Percentiles rank a stretch among this genome's conserved stretches.
These are phyloP conservation scores for Oligia strigilis DNA, from an alignment of 2,888 invertebrate genomes.

Conservation along the genomic window DNA sequence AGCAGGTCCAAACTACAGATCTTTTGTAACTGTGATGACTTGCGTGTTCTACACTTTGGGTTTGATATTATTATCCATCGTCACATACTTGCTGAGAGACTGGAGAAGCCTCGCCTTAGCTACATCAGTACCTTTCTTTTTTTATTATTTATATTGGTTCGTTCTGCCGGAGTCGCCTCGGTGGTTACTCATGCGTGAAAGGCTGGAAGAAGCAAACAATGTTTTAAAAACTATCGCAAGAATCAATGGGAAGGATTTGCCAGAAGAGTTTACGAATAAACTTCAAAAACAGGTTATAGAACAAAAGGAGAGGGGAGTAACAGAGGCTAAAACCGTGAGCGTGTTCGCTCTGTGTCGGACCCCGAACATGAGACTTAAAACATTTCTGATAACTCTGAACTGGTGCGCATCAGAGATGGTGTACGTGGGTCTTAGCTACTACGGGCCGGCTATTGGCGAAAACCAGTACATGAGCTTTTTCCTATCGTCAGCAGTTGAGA, in stretches of 20 bases:
- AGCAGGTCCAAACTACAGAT: constrained; percentile 97
- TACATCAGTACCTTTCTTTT: constrained; percentile 96
- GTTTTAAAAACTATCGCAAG: constrained; percentile 94
- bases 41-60: constrained; percentile 97
- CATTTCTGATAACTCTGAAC: constrained; percentile 95
- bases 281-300: constrained; percentile 93
- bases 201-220: constrained; percentile 94
- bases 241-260: constrained; percentile 94
- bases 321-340: constrained; percentile 84
- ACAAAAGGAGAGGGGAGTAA: constrained; percentile 90
- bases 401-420: constrained; percentile 98
- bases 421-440: constrained; percentile 97
- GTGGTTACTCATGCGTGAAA: constrained; percentile 96
- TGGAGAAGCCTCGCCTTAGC: constrained; percentile 95
- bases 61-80: constrained; percentile 94
- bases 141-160: constrained; percentile 96
- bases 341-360: constrained; percentile 93
- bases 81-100: constrained; percentile 96
- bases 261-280: constrained; percentile 93
- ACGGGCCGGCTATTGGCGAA: constrained; percentile 96
- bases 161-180: constrained; percentile 97
- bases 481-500: constrained; percentile 96
- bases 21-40: constrained; percentile 97
- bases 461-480: constrained; percentile 97
- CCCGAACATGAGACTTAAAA: constrained; percentile 97